A percentile compares a stretch with the other conserved stretches of the same genome.
Evolutionary conservation across 2,113 vertebrate species (phyloP).

Genomic region (Upupa epops): DNA sequence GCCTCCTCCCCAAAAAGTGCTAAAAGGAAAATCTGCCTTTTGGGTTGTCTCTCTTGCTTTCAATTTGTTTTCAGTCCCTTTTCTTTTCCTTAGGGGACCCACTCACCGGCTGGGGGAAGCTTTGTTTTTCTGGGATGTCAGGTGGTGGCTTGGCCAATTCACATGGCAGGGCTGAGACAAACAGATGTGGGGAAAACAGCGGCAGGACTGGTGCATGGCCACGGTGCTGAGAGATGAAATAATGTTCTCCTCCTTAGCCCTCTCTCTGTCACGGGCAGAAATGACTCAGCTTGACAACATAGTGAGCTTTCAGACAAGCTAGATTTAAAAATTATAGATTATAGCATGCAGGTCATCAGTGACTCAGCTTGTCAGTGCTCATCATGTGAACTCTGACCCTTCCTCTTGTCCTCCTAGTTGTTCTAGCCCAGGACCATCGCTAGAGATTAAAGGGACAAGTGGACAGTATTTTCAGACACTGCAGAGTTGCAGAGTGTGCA

Average conservation of each 20-base stretch:
- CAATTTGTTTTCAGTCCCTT: background rate
- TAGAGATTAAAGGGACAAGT: background rate
- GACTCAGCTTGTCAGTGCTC: slow-evolving; percentile 1
- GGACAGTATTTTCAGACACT: background rate
- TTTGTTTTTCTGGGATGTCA: background rate
- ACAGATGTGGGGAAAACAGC: background rate
- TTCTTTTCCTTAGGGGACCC: background rate
- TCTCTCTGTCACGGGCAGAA: background rate
- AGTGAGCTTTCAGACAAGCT: background rate
- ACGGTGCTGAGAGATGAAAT: background rate
- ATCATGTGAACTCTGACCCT: slow-evolving; percentile 18
- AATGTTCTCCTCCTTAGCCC: background rate
- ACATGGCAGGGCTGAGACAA: background rate
- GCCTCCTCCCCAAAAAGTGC: background rate
- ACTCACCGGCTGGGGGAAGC: accelerated
- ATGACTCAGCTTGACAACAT: slow-evolving; percentile 28
- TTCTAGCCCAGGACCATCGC: background rate
- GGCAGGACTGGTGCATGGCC: background rate
- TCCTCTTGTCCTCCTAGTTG: background rate
- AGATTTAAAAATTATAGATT: slow-evolving; percentile 47
- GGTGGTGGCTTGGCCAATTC: background rate
- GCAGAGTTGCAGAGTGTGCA: background rate
- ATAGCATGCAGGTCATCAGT: background rate
- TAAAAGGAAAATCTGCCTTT: slow-evolving; percentile 42
- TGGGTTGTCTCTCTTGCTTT: background rate